Evolutionary conservation across 2,797 vertebrate genomes (phyloP).

Genomic region (Coccyzus lansbergi): DNA sequence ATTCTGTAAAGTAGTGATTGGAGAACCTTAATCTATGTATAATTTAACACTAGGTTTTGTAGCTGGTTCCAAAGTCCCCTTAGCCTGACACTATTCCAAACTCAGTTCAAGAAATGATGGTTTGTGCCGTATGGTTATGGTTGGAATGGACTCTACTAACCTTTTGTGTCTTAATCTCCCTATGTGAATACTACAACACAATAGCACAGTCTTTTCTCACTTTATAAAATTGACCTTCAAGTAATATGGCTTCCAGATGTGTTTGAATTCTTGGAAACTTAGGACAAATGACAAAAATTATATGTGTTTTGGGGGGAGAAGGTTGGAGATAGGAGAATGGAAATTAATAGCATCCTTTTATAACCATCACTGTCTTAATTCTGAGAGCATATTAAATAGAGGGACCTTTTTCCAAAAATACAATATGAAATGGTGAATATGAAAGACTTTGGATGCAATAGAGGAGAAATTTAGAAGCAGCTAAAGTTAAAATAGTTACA

Average conservation of each 20-base stretch:
- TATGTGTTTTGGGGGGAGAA: background rate
- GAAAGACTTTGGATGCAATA: background rate
- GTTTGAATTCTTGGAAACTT: background rate
- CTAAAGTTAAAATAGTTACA: background rate
- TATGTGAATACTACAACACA: background rate
- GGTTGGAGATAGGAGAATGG: background rate
- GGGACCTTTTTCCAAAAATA: too few relatives aligned
- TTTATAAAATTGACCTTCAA: background rate
- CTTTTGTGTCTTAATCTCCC: background rate
- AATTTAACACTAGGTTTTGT: rapidly evolving
- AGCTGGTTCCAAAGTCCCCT: background rate
- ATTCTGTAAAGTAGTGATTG: rapidly evolving
- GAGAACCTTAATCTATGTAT: rapidly evolving
- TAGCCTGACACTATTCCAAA: background rate
- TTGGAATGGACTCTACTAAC: background rate
- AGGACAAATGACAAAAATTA: background rate
- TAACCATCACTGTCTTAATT: background rate
- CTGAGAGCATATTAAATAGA: background rate
- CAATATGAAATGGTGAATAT: background rate
- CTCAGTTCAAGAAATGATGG: background rate
- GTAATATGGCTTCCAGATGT: background rate
- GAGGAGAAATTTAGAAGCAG: too few relatives aligned
- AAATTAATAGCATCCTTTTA: background rate
- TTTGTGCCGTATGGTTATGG: rapidly evolving
- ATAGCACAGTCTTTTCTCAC: background rate